A percentile compares a stretch with the other conserved stretches of the same genome.
These are phyloP conservation scores for Thymelicus acteon DNA, from an alignment of 2,888 invertebrate species.

Conservation along the genomic window DNA sequence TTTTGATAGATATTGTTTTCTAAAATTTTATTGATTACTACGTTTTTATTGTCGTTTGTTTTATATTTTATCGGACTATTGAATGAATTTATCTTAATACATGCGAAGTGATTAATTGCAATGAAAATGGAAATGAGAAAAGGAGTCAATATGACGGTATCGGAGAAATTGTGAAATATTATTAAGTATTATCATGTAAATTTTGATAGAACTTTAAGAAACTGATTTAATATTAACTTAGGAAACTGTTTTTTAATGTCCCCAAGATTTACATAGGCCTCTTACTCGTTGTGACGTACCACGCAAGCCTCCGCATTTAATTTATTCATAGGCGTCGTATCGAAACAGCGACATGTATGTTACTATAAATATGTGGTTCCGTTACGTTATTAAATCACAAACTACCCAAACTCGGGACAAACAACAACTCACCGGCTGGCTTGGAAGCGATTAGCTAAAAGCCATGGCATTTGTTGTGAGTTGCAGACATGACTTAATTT, in stretches of 20 bases:
- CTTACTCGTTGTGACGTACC: conserved; percentile 50
- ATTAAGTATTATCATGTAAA: background rate
- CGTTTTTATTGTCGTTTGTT: no score
- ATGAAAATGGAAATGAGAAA: no score
- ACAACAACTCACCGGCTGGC: conserved; percentile 74
- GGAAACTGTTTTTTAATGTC: conserved; percentile 16
- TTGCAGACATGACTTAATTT: conserved; percentile 47
- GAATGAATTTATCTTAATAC: no score
- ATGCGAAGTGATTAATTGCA: no score
- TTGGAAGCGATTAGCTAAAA: conserved; percentile 81
- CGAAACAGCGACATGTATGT: conserved; percentile 60
- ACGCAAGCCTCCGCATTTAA: conserved; percentile 50
- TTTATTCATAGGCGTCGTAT: conserved; percentile 61
- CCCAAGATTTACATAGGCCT: conserved; percentile 38
- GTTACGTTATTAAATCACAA: conserved; percentile 70
- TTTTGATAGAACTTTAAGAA: conserved; percentile 18
- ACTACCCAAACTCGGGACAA: conserved; percentile 70
- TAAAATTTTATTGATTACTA: no score
- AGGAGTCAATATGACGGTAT: no score
- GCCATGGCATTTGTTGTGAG: conserved; percentile 83
- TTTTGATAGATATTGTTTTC: no score
- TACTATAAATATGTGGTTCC: conserved; percentile 76
- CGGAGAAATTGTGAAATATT: no score
- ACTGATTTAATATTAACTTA: conserved; percentile 8
- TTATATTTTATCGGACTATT: no score